Percentiles rank a stretch among this genome's conserved stretches.
phyloP scores from a whole-genome alignment of 2,113 vertebrate species.

The Xiphias gladius region DNA sequence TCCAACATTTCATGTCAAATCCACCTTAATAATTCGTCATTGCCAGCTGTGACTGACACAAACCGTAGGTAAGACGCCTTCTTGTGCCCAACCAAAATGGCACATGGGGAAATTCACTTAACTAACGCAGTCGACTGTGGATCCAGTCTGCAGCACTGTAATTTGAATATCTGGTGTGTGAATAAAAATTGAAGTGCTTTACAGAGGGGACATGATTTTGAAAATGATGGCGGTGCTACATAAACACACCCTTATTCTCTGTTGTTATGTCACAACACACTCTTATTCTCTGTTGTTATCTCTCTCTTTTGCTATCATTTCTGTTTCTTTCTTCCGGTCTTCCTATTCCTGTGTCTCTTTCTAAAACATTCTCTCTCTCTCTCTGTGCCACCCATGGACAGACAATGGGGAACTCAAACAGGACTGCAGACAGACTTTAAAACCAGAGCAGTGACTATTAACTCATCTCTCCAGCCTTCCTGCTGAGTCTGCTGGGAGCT shows the following conservation, averaged over 20 bases:
- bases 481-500: slow-evolving; percentile 79
- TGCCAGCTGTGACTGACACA: slow-evolving; percentile 80
- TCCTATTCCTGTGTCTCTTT: slow-evolving; percentile 31
- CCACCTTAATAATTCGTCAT: slow-evolving; percentile 80
- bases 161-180: slow-evolving; percentile 68
- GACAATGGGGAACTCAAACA: slow-evolving; percentile 47
- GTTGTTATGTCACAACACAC: slow-evolving; percentile 32
- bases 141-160: slow-evolving; percentile 52
- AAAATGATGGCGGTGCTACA: slow-evolving; percentile 58
- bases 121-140: slow-evolving; percentile 72
- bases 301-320: slow-evolving; percentile 55
- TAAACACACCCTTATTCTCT: slow-evolving; percentile 53
- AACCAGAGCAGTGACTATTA: slow-evolving; percentile 67
- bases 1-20: slow-evolving; percentile 82
- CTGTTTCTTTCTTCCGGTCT: slow-evolving; percentile 45
- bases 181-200: slow-evolving; percentile 63
- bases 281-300: too few species aligned
- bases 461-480: slow-evolving; percentile 64
- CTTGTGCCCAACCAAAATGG: slow-evolving; percentile 74
- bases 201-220: slow-evolving; percentile 62
- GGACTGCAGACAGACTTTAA: slow-evolving; percentile 61
- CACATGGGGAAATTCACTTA: slow-evolving; percentile 84
- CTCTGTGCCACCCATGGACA: slow-evolving; percentile 13
- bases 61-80: slow-evolving; percentile 68
- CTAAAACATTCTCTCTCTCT: slow-evolving; percentile 23